Percentiles rank a stretch among this genome's conserved stretches.
phyloP scores from a whole-genome alignment of 1,140 invertebrate genomes.

The Bombus superbus region DNA sequence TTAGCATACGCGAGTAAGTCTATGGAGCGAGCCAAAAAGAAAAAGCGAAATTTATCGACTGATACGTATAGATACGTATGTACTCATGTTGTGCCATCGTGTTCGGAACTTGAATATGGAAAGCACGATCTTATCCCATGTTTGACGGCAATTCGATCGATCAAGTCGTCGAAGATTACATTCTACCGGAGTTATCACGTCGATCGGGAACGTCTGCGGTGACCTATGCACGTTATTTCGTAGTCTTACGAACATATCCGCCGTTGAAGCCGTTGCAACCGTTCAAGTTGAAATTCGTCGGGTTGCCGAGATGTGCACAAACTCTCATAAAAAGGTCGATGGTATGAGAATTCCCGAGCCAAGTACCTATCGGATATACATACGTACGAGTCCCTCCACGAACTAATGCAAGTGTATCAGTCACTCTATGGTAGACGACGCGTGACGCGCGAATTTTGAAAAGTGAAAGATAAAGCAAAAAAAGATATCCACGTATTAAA shows the following conservation, averaged over 20 bases:
- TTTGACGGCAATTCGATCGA: constrained; percentile 54
- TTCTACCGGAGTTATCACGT: constrained; percentile 42
- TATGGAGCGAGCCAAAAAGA: constrained; percentile 1
- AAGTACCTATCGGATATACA: constrained; percentile 33
- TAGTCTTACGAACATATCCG: constrained; percentile 47
- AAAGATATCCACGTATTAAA: constrained; percentile 4
- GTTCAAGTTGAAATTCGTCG: constrained; percentile 50
- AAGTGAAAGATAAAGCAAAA: constrained; percentile 30
- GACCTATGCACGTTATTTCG: constrained; percentile 41
- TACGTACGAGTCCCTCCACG: constrained; percentile 48
- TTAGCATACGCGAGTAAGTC: background rate
- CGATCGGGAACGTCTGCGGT: constrained; percentile 35
- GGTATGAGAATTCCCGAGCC: constrained; percentile 36
- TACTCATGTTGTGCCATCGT: constrained; percentile 11
- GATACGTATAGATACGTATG: constrained; percentile 6
- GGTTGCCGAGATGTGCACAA: constrained; percentile 30
- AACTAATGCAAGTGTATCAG: constrained; percentile 28
- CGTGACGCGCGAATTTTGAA: constrained; percentile 48
- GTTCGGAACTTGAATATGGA: constrained; percentile 50
- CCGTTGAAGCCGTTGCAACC: constrained; percentile 56
- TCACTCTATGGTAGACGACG: constrained; percentile 34
- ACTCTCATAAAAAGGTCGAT: constrained; percentile 46
- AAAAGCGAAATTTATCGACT: constrained; percentile 24
- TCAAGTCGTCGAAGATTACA: constrained; percentile 54
- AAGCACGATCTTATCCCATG: constrained; percentile 41